Evolutionary conservation across 2,797 vertebrate genomes (phyloP).

Genomic region (Gobio occitaniae): DNA sequence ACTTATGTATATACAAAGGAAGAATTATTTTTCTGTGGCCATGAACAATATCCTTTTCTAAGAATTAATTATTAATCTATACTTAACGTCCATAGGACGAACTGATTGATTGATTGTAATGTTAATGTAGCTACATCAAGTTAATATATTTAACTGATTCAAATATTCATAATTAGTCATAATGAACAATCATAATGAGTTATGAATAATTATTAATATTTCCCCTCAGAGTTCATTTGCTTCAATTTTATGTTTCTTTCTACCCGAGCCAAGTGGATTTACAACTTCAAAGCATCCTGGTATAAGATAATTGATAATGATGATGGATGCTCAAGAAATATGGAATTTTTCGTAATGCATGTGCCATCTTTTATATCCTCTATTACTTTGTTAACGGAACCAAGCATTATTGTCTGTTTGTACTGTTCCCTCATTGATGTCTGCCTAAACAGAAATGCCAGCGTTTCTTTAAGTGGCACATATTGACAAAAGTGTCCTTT

Average conservation of each 20-base stretch:
- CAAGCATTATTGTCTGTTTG: background rate
- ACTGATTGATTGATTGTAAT: no score
- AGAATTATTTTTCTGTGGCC: no score
- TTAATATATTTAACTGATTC: no score
- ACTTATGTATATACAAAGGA: no score
- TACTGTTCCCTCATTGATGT: slow-evolving; percentile 1
- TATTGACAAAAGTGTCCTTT: background rate
- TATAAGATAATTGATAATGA: background rate
- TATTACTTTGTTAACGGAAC: background rate
- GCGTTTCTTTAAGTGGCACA: background rate
- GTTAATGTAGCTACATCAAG: no score
- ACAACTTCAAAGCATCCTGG: slow-evolving; percentile 26
- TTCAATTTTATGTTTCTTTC: background rate
- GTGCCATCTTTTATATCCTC: background rate
- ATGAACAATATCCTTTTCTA: no score
- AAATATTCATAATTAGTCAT: no score
- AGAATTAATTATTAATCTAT: no score
- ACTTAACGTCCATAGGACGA: no score
- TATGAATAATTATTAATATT: no score
- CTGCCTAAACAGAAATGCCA: background rate
- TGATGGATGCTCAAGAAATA: background rate
- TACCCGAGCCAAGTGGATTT: background rate
- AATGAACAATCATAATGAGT: no score
- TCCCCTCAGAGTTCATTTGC: no score
- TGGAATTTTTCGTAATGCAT: background rate